A percentile compares a stretch with the other conserved stretches of the same genome.
Conservation (phyloP, 2,888 invertebrate genomes). For the Fragum sueziense region DNA sequence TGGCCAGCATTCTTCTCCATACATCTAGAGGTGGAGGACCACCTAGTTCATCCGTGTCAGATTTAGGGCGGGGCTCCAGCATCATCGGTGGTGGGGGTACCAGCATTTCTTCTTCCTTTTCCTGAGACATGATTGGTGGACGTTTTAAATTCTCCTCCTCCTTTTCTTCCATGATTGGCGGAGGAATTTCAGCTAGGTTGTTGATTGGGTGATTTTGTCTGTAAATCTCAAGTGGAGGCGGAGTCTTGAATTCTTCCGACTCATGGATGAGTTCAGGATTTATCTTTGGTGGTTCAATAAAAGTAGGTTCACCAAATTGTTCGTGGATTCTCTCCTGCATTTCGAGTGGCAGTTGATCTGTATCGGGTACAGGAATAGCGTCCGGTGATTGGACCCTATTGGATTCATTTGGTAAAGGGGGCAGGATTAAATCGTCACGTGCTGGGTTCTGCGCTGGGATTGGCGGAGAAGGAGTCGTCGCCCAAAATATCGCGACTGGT, state of each 20-base stretch:
- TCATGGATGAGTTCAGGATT: neutral
- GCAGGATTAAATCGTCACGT: neutral
- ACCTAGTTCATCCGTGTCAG: neutral
- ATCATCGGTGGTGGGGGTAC: neutral
- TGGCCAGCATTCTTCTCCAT: slow-evolving; percentile 5
- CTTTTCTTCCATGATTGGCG: neutral
- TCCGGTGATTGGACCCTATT: neutral
- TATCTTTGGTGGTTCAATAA: neutral
- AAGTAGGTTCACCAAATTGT: neutral
- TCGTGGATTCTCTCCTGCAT: neutral
- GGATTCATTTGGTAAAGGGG: neutral
- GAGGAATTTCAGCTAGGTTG: neutral
- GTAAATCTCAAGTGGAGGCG: slow-evolving; percentile 1
- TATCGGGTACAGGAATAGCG: neutral
- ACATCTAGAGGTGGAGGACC: neutral
- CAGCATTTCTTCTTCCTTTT: neutral
- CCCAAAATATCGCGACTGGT: neutral
- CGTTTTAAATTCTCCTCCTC: neutral
- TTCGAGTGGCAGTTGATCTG: neutral
- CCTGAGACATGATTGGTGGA: neutral
- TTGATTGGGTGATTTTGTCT: neutral
- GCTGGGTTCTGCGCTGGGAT: neutral
- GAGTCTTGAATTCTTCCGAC: neutral
- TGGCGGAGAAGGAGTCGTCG: neutral
- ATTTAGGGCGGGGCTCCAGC: neutral